A percentile compares a stretch with the other conserved stretches of the same genome.
These are phyloP conservation scores for Phoenoteleia sp. DNA, from an alignment of 2,888 invertebrate genomes.

Conservation along the genomic window DNA sequence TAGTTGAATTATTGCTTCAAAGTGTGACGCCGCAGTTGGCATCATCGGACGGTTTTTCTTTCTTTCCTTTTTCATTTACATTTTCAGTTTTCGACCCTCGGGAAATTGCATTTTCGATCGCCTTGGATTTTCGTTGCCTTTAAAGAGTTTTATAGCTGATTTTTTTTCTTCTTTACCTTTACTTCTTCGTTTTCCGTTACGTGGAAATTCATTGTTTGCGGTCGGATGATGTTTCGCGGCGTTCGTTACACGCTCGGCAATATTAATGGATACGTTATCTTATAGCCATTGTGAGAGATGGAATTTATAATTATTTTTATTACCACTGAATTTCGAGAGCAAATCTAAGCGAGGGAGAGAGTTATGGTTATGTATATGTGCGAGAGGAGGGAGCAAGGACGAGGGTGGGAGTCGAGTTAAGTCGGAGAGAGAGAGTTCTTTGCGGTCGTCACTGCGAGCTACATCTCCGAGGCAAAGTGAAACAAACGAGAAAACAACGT, in stretches of 20 bases:
- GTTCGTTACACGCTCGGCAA: constrained; percentile 76
- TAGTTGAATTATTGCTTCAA: constrained; percentile 84
- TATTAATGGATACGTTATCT: constrained; percentile 80
- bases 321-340: constrained; percentile 70
- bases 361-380: constrained; percentile 43
- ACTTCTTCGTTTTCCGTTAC: background rate
- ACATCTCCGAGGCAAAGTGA: constrained; percentile 54
- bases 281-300: constrained; percentile 77
- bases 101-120: constrained; percentile 1
- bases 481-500: constrained; percentile 65
- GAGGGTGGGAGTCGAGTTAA: too few relatives aligned
- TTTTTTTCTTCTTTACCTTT: background rate
- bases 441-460: constrained; percentile 61
- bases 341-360: constrained; percentile 62
- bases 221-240: constrained; percentile 77
- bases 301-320: constrained; percentile 79
- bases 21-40: constrained; percentile 80
- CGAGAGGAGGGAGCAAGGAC: constrained; percentile 25
- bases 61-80: background rate
- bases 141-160: too few relatives aligned
- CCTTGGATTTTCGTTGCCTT: too few relatives aligned
- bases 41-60: constrained; percentile 78
- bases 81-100: background rate
- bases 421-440: constrained; percentile 35
- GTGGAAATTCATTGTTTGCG: background rate